Conservation (phyloP, 2,888 invertebrate species). For the Hirtodrosophila histrioides region DNA sequence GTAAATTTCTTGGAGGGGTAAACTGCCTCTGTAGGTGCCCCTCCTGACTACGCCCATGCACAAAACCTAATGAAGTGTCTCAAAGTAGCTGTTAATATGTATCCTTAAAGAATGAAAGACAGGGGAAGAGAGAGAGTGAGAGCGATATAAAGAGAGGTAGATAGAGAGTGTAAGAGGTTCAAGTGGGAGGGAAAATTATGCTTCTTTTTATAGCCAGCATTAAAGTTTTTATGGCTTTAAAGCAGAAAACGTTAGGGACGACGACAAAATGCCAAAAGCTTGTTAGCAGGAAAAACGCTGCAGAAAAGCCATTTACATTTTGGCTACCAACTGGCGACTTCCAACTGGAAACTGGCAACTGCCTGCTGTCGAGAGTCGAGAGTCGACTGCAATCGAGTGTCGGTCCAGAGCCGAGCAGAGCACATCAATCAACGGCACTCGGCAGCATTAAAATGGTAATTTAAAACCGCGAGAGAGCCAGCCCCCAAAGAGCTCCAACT, state of each 20-base stretch:
- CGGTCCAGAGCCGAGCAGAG: constrained; percentile 16
- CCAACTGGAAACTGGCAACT: constrained; percentile 2
- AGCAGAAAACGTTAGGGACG: constrained; percentile 40
- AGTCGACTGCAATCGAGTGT: constrained; percentile 8
- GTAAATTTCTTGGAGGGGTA: no score
- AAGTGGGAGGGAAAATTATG: constrained; percentile 5
- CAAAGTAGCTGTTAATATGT: constrained; percentile 76
- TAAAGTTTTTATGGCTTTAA: constrained; percentile 66
- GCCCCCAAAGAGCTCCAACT: constrained; percentile 33
- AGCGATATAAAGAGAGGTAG: background rate
- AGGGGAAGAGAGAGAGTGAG: background rate
- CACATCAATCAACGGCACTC: constrained; percentile 72
- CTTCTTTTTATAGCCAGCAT: constrained; percentile 53
- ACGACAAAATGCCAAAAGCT: constrained; percentile 72
- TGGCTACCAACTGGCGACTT: constrained; percentile 33
- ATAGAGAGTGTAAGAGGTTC: background rate
- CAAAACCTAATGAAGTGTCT: constrained; percentile 60
- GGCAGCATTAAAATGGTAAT: constrained; percentile 78
- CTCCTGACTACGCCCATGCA: background rate
- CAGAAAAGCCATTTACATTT: constrained; percentile 71
- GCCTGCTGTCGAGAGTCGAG: constrained; percentile 12
- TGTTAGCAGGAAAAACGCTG: constrained; percentile 65
- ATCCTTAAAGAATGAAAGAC: constrained; percentile 2
- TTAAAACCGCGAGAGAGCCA: constrained; percentile 64
- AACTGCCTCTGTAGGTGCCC: no score